Conservation (phyloP, 1,140 invertebrate species). For the Neoseiulus cucumeris region DNA sequence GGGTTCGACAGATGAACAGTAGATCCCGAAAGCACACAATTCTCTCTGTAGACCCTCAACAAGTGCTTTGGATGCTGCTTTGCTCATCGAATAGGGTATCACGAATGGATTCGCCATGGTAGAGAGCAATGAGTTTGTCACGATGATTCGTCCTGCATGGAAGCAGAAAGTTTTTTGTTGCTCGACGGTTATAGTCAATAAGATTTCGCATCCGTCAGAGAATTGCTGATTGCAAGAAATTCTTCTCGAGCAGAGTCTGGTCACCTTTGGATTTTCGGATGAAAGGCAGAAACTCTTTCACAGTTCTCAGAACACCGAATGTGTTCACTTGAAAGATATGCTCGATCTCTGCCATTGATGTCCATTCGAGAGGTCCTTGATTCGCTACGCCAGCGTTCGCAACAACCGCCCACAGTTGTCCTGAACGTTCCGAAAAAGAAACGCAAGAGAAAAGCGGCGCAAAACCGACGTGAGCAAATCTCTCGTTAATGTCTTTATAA, state of each 20-base stretch:
- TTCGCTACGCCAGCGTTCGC: constrained; percentile 30
- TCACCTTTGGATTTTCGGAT: constrained; percentile 26
- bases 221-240: not conserved
- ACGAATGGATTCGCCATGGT: constrained; percentile 11
- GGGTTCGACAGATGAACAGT: too few species aligned
- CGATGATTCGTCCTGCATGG: constrained; percentile 14
- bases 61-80: not conserved
- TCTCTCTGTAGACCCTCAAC: too few species aligned
- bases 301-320: constrained; percentile 27
- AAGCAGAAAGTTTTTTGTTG: not conserved
- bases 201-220: too few species aligned
- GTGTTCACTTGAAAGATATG: constrained; percentile 26
- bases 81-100: constrained; percentile 17
- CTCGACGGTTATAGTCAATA: too few species aligned
- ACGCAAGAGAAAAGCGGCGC: too few species aligned
- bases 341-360: constrained; percentile 15
- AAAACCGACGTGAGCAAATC: too few species aligned
- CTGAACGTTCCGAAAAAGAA: too few species aligned
- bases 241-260: constrained; percentile 20
- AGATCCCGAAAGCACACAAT: too few species aligned
- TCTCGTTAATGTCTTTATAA: too few species aligned
- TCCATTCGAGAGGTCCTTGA: constrained; percentile 25
- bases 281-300: constrained; percentile 25
- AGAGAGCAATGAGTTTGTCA: constrained; percentile 14
- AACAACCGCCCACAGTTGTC: constrained; percentile 23